Evolutionary conservation across 2,797 vertebrate genomes (phyloP).

Genomic region (Cirrhinus molitorella): DNA sequence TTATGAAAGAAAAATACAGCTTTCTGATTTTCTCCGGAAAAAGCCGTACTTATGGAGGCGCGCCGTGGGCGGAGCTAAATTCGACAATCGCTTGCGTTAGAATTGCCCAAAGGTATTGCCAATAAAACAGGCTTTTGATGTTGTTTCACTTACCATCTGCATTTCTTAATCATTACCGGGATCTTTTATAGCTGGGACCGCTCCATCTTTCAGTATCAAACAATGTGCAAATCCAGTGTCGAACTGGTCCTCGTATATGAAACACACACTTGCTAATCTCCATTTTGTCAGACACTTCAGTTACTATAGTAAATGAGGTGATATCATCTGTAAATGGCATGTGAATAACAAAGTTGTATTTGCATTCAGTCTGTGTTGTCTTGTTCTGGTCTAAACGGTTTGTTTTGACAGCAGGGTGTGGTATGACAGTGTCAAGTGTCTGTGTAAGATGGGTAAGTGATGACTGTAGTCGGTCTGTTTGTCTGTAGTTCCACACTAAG

Average conservation of each 20-base stretch:
- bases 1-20: too few relatives aligned
- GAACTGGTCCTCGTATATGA: too few relatives aligned
- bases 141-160: too few relatives aligned
- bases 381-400: constrained; percentile 45
- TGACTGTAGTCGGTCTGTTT: constrained; percentile 34
- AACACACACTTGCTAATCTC: too few relatives aligned
- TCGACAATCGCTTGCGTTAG: too few relatives aligned
- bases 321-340: neutral
- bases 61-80: too few relatives aligned
- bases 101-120: too few relatives aligned
- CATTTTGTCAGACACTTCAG: neutral
- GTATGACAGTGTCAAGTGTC: constrained; percentile 43
- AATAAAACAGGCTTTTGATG: too few relatives aligned
- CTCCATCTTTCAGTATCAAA: neutral
- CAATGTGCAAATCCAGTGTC: neutral
- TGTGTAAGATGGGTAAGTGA: constrained; percentile 33
- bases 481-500: constrained; percentile 35
- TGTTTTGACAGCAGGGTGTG: constrained; percentile 61
- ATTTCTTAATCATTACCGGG: too few relatives aligned
- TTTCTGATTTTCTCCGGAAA: too few relatives aligned
- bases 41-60: too few relatives aligned
- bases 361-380: neutral
- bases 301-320: neutral
- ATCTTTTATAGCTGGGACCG: too few relatives aligned
- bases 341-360: neutral